Evolutionary conservation across 2,888 invertebrate species (phyloP), one percentile per base, ranked within the genome.

Genomic region (Uropetala carovei): DNA sequence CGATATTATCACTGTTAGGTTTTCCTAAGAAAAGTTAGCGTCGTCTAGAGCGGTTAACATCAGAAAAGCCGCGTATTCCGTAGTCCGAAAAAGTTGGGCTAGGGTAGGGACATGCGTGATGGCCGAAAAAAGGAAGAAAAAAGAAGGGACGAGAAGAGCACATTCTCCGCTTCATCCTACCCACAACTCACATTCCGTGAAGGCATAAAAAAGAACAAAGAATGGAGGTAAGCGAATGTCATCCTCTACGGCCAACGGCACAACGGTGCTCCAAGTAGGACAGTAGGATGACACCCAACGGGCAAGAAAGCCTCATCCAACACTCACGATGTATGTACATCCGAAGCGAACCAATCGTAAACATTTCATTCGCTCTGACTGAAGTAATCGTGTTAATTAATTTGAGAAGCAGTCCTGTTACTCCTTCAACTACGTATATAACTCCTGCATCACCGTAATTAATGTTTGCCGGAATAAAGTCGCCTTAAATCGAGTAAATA

Each of bases 31-130:
- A n/a, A 68, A 7, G n/a, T 68, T 13, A 3, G 0, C 10, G 22
- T 13, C 9, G 22, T 14, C 27, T 27, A 27, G 75, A 22, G 68
- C 0, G 68, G 68, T 18, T 75, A 22, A 14, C 22, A 75, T 75
- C 75, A 9, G 27, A 75, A 27, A 22, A 27, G 75, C 27, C 22
- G 75, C 22, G 27, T 27, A 9, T 75, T 27, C 8, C 75, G 75
- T 22, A 75, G 75, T 75, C 75, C 75, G 75, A 75, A 75, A 75
- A 75, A 75, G 75, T 75, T 75, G 75, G 27, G 75, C 75, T 7
- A 75, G 22, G 75, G 27, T 27, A 75, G 75, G 75, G 75, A 43
- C 43, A 43, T 43, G 43, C 43, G 43, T 5, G 43, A 68, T 75
- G 75, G 13, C 10, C 22, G 27, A 27, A 75, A 75, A 75, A 75